A percentile compares a stretch with the other conserved stretches of the same genome.
Conservation (phyloP, 2,113 vertebrate species). For the Gymnarchus niloticus region DNA sequence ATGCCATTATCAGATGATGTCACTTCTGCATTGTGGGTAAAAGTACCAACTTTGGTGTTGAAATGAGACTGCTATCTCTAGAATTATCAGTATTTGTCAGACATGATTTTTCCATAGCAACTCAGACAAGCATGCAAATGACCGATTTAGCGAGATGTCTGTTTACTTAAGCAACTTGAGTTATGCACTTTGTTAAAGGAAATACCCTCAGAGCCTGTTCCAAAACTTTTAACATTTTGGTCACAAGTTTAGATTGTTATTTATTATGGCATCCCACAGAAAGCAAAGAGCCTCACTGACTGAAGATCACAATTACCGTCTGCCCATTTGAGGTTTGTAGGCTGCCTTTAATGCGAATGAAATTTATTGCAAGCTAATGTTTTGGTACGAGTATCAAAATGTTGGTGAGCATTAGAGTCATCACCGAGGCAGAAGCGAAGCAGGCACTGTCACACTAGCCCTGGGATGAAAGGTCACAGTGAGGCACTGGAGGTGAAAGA, state of each 20-base stretch:
- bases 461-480: background rate
- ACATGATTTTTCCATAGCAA: too few species aligned
- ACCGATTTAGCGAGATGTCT: too few species aligned
- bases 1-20: slow-evolving; percentile 59
- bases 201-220: background rate
- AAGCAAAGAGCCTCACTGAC: background rate
- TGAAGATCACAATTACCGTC: background rate
- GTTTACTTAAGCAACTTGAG: background rate
- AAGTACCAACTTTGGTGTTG: slow-evolving; percentile 26
- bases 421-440: background rate
- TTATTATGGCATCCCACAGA: background rate
- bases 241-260: background rate
- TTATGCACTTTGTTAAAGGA: background rate
- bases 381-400: too few species aligned
- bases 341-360: too few species aligned
- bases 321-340: too few species aligned
- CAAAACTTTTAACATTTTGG: background rate
- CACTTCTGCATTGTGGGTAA: slow-evolving; percentile 48
- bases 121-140: too few species aligned
- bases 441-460: background rate
- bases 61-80: background rate
- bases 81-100: background rate
- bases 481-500: background rate
- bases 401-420: background rate
- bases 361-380: too few species aligned